Evolutionary conservation across 1,140 invertebrate genomes (phyloP), one percentile per base, ranked within the genome.

Genomic region (Drosophila subpulchrella): DNA sequence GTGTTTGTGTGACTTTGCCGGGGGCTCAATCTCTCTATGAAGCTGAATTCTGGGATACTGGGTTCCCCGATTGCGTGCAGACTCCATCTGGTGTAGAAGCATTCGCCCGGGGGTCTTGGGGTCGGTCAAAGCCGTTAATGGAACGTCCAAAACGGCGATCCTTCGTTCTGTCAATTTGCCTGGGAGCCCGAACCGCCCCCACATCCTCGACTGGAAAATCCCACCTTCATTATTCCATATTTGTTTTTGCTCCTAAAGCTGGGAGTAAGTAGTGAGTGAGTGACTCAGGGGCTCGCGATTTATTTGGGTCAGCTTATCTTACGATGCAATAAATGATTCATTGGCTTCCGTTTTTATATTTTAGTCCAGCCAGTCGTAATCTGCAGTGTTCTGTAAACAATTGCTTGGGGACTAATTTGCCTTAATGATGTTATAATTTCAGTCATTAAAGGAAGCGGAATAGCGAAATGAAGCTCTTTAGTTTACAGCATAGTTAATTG

Each of bases 11-110:
- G 24, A 41, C 20, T 11, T 20, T 15, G 24, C 24, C 30, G 42
- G 42, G 42, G 42, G 42, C 42, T 46, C 42, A 46, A 12, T 46
- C 42, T 20, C 10, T 10, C 17, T 10, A 24, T 12, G 17, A 20
- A 42, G 41, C 41, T 42, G 41, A n/a, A 17, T 42, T 42, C 41
- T 17, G 41, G 41, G 3, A 34, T 10, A 10, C 32, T 10, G 32
- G 32, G 32, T 3, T 34, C 8, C 32, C 1, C 7, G 39, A 59
- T 44, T 68, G 65, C 65, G 65, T 66, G 65, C 65, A 66, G 65
- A 54, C 61, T 68, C 65, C 65, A 68, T 68, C 65, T 68, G 65
- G 65, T 54, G 65, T 66, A 47, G 46, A 66, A 66, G 65, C 65
- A 66, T 41, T 54, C 36, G 65, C 60, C 65, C 32, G 65, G 47